Base-by-base conservation (phyloP, 2,888 invertebrate species). In the Pseudanteris insignis region DNA sequence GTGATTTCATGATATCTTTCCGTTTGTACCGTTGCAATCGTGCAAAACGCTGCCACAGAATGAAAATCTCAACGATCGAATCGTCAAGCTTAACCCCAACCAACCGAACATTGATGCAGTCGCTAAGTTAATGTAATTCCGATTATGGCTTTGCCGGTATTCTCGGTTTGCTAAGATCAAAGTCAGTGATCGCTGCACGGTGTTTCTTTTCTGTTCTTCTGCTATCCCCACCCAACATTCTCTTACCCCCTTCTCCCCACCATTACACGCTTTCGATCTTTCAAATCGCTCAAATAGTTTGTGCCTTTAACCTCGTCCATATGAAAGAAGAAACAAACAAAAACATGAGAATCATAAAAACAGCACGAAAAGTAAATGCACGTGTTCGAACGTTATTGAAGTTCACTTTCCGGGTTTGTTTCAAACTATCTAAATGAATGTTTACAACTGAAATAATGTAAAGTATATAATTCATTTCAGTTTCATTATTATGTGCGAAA, bases 1-100 rank as follows among this genome's bases (percentile, higher is more conserved):
- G n/a, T 11, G 36, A 48, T 30, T n/a, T n/a, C 55, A 57, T 44
- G 55, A 57, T 57, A 50, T 40, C 48, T n/a, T n/a, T 30, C 18
- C 9, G 25, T 8, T 25, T 36, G 47, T 60, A 63, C 59, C 59
- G 63, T 60, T 57, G 63, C 46, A 53, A 57, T 54, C 55, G 60
- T 61, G 57, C 60, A 29, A 28, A 41, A 18, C 34, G 29, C 10
- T 38, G 43, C 47, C 43, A 41, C 53, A 60, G 43, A 60, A 64
- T 60, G 55, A 57, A 60, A 64, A 61, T 64, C 60, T 57, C 57
- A 43, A 32, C 51, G 48, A 64, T 60, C 54, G 44, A 57, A 61
- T 58, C 57, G 53, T 64, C 60, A 54, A 59, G 48, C 34, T 46
- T 32, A 53, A 34, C 34, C 34, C 32, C 50, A 55, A 34, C 32